These are phyloP conservation scores for Neodiprion virginianus DNA, from an alignment of 1,140 invertebrate species.

Conservation along the genomic window DNA sequence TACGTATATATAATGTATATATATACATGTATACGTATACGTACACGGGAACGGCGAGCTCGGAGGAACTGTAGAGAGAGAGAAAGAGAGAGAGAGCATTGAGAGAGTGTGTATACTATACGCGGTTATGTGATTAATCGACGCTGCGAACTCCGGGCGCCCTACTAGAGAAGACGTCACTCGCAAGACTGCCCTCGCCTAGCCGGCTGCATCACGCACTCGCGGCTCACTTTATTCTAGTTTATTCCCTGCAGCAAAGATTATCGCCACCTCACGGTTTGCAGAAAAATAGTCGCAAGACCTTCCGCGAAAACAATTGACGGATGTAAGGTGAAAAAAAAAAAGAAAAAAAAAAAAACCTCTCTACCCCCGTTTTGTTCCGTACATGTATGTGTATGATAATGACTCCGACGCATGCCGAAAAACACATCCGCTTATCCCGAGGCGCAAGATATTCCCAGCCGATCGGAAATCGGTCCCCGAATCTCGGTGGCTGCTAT, in stretches of 20 bases:
- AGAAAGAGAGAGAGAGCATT: slow-evolving; percentile 10
- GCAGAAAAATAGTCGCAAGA: too few species aligned
- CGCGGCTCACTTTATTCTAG: slow-evolving; percentile 31
- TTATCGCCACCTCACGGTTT: too few species aligned
- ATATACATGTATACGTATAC: too few species aligned
- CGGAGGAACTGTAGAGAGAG: slow-evolving; percentile 16
- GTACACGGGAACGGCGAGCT: too few species aligned
- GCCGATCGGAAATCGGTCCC: slow-evolving; percentile 3
- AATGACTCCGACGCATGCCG: too few species aligned
- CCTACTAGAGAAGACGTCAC: slow-evolving; percentile 43
- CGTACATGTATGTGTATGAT: too few species aligned
- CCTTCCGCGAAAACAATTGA: too few species aligned
- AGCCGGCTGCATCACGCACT: slow-evolving; percentile 29
- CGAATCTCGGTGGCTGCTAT: background rate
- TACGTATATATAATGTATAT: background rate
- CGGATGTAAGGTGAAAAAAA: too few species aligned
- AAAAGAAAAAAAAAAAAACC: too few species aligned
- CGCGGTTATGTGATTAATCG: slow-evolving; percentile 42
- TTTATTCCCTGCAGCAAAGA: background rate
- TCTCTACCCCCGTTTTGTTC: too few species aligned
- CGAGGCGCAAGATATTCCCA: background rate
- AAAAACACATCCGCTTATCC: background rate
- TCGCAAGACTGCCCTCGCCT: slow-evolving; percentile 43
- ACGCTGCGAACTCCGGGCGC: slow-evolving; percentile 28
- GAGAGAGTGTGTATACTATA: slow-evolving; percentile 32